Evolutionary conservation across 2,113 vertebrate genomes (phyloP), one percentile per base, ranked within the genome.

Genomic region (Morone chrysops): DNA sequence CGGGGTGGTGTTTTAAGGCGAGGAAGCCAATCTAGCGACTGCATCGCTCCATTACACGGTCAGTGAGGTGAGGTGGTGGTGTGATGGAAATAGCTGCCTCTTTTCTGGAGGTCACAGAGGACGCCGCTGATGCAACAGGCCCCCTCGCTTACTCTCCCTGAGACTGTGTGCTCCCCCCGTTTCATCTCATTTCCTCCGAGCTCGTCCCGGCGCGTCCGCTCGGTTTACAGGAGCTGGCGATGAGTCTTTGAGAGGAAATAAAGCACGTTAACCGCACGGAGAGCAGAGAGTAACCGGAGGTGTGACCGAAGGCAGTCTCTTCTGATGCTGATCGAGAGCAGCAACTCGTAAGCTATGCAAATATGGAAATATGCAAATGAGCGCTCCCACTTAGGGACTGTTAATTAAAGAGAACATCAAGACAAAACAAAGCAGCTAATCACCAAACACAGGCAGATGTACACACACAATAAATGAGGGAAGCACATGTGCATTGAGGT

Each of bases 21-120:
- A 72, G 79, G 74, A 50, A 91, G 81, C 81, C 85, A 92, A 92
- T 91, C 90, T 85, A 78, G 74, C 71, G 18, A 6, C 59, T 6
- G 91, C 83, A 59, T 76, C 85, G 89, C 90, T 91, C 90, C 92
- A 93, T 93, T 93, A 91, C 92, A 78, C 76, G 87, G 88, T 81
- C 89, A 90, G 89, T 87, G 92, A 90, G 86, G 84, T 90, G 90
- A 87, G 83, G 80, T 79, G 61, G 78, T 22, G 84, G 75, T 47
- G 54, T 70, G 89, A 91, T 91, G 90, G 90, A 90, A 93, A 91
- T 86, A 86, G 87, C 85, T 83, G 81, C 80, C 78, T 84, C 84
- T 71, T 72, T 83, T 80, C 70, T 87, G 84, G 66, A 91, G 92
- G 90, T 93, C 92, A 88, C 86, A 83, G 81, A 86, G 90, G 90